phyloP scores from a whole-genome alignment of 2,113 vertebrate species.

The Dunckerocampus dactyliophorus region DNA sequence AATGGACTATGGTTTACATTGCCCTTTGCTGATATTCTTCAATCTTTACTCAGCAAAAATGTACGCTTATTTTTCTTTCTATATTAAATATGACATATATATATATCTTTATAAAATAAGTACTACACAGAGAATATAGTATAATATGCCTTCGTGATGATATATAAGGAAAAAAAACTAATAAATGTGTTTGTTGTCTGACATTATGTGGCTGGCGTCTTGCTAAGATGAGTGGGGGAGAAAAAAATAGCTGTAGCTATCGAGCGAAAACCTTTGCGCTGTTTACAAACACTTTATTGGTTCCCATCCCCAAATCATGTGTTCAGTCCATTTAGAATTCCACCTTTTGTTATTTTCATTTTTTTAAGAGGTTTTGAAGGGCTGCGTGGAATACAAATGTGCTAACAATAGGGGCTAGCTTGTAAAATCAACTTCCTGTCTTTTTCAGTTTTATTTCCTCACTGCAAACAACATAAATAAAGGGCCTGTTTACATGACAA shows the following conservation, averaged over 20 bases:
- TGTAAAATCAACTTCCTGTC: too few relatives aligned
- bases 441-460: too few relatives aligned
- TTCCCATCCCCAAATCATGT: background rate
- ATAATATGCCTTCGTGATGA: constrained; percentile 71
- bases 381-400: constrained; percentile 34
- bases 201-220: constrained; percentile 65
- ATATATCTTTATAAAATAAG: constrained; percentile 30
- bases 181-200: constrained; percentile 74
- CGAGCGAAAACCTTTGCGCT: constrained; percentile 1
- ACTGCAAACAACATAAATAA: too few relatives aligned
- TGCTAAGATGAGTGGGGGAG: constrained; percentile 29
- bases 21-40: constrained; percentile 75
- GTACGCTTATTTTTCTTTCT: constrained; percentile 69
- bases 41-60: constrained; percentile 73
- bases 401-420: constrained; percentile 8
- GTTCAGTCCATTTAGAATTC: constrained; percentile 4
- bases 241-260: background rate
- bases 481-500: too few relatives aligned
- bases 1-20: constrained; percentile 78
- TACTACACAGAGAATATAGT: constrained; percentile 69
- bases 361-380: constrained; percentile 38
- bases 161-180: constrained; percentile 60
- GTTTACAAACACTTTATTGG: background rate
- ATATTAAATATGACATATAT: constrained; percentile 40
- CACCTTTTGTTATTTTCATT: constrained; percentile 17